phyloP scores from a whole-genome alignment of 2,888 invertebrate genomes.

The Hipparchia sbordonii region DNA sequence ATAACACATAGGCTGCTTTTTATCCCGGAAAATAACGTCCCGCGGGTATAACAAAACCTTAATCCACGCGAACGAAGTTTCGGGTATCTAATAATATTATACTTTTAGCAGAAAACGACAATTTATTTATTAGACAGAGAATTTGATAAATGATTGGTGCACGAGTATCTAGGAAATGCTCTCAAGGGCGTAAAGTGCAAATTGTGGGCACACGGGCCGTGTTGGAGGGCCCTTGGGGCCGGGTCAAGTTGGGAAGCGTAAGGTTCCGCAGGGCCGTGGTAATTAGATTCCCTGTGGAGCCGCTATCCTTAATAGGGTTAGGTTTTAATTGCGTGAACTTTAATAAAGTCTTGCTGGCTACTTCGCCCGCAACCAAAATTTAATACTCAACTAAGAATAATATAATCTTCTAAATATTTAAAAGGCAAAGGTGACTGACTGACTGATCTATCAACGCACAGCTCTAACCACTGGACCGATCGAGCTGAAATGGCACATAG shows the following conservation, averaged over 20 bases:
- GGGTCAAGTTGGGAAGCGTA: constrained; percentile 32
- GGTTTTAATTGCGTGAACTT: constrained; percentile 18
- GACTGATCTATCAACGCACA: too few species aligned
- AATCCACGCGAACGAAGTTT: too few species aligned
- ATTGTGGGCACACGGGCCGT: constrained; percentile 52
- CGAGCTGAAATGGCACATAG: too few species aligned
- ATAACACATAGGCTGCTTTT: too few species aligned
- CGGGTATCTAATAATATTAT: too few species aligned
- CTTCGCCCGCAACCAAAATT: neutral
- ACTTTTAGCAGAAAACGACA: too few species aligned
- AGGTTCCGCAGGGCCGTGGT: constrained; percentile 38
- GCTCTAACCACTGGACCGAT: too few species aligned
- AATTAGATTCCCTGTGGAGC: constrained; percentile 41
- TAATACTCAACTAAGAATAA: too few species aligned
- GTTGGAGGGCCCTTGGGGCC: constrained; percentile 37
- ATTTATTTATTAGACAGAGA: neutral
- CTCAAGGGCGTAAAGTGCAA: constrained; percentile 51
- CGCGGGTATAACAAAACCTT: too few species aligned
- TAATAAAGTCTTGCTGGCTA: constrained; percentile 4
- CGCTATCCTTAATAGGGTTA: constrained; percentile 28
- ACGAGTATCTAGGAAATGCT: constrained; percentile 39
- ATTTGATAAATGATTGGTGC: constrained; percentile 1
- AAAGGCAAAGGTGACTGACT: too few species aligned
- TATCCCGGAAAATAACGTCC: too few species aligned
- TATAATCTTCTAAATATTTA: too few species aligned